Base-by-base conservation (phyloP, 2,888 invertebrate genomes). In the Malacosoma neustria region DNA sequence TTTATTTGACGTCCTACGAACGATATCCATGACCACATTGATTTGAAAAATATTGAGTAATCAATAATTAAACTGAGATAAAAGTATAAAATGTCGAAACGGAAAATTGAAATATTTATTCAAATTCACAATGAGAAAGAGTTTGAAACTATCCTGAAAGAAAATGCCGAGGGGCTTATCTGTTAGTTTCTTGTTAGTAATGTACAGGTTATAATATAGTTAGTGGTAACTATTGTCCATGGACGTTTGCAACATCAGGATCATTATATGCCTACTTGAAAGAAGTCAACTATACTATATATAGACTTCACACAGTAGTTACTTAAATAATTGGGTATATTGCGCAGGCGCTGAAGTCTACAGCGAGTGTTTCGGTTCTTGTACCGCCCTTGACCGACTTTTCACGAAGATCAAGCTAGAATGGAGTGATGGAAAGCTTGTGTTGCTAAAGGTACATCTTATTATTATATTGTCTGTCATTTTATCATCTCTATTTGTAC, bases 301-400 rank as follows among this genome's bases (percentile, higher is more conserved):
- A n/a, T n/a, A n/a, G n/a, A n/a, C n/a, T n/a, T n/a, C n/a, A n/a
- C n/a, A n/a, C n/a, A n/a, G n/a, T n/a, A n/a, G n/a, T n/a, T n/a
- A n/a, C n/a, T n/a, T n/a, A n/a, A n/a, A n/a, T n/a, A n/a, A n/a
- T n/a, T n/a, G n/a, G n/a, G n/a, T n/a, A n/a, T n/a, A n/a, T n/a
- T n/a, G n/a, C n/a, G n/a, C n/a, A 84, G 84, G 81, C 61, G 80
- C 74, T 3, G 79, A 82, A 50, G 52, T 82, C 32, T 84, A 69
- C 43, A 68, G 62, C 35, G 46, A 50, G 5, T 72, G 67, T 6
- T 61, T 61, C 9, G 84, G 81, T 0, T 59, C 55, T 0, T 82
- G 84, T 29, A 58, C 61, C 0, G 76, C 69, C 0, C 45, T 85
- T 1, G 72, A 82, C 30, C 54, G 65, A 35, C 51, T 82, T 0